These are phyloP conservation scores for Molossus molossus DNA, from an alignment of 2,797 vertebrate species.

Conservation along the genomic window DNA sequence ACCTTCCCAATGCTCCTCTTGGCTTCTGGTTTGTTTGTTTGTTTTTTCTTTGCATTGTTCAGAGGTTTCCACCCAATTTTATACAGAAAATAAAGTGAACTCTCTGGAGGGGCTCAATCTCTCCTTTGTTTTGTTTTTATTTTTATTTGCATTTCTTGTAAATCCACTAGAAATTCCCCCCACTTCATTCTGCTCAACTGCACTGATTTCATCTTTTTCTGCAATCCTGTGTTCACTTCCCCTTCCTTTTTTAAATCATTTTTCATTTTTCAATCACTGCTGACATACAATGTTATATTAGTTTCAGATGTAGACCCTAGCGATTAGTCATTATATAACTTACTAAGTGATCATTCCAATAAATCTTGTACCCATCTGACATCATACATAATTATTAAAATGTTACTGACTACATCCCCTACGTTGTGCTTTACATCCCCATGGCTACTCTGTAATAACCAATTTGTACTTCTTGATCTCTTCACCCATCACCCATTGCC, in stretches of 20 bases:
- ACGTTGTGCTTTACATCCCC: no score
- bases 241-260: neutral
- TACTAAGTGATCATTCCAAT: neutral
- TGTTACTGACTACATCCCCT: neutral
- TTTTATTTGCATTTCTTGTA: neutral
- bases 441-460: no score
- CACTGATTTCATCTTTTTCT: neutral
- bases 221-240: neutral
- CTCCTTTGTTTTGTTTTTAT: neutral
- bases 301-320: neutral
- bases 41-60: neutral
- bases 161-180: neutral
- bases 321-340: neutral
- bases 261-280: neutral
- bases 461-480: no score
- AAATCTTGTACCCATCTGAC: neutral
- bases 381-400: neutral
- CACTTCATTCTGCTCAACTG: neutral
- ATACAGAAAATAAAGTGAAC: neutral
- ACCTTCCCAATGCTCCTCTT: neutral
- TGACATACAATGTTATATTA: neutral
- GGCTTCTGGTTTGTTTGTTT: neutral
- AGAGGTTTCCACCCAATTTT: neutral
- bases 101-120: neutral
- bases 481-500: no score